These are phyloP conservation scores for Diorhabda carinulata DNA, from an alignment of 1,140 invertebrate genomes.

Conservation along the genomic window DNA sequence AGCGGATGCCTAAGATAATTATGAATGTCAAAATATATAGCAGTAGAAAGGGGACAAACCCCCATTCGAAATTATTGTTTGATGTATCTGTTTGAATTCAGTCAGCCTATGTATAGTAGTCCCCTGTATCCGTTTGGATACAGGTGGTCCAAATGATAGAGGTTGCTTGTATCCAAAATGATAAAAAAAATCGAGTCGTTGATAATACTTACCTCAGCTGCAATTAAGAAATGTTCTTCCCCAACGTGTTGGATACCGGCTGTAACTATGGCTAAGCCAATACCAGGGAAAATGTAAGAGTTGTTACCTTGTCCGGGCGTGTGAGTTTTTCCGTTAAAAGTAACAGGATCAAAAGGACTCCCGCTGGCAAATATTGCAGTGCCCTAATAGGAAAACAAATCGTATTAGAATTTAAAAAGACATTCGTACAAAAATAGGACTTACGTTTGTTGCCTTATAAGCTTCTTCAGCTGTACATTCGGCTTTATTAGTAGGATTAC, in stretches of 20 bases:
- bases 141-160: no score
- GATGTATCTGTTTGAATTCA: no score
- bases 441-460: constrained; percentile 77
- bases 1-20: no score
- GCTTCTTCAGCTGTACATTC: constrained; percentile 97
- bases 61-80: no score
- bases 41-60: no score
- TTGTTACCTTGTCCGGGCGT: constrained; percentile 94
- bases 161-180: no score
- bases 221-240: constrained; percentile 84
- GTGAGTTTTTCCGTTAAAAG: constrained; percentile 69
- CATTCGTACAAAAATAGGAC: constrained; percentile 12
- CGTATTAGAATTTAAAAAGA: neutral
- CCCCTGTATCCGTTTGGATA: no score
- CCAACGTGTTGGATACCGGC: constrained; percentile 79
- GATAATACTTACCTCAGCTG: constrained; percentile 62
- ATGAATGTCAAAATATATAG: no score
- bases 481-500: constrained; percentile 94
- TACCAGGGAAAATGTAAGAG: constrained; percentile 94
- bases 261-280: constrained; percentile 81
- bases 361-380: constrained; percentile 87
- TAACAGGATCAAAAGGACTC: constrained; percentile 84
- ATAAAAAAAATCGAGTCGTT: no score
- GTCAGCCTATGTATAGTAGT: no score
- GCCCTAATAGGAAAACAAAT: constrained; percentile 54